Evolutionary conservation across 2,888 invertebrate species (phyloP).

Genomic region (Caradrina kadenii): DNA sequence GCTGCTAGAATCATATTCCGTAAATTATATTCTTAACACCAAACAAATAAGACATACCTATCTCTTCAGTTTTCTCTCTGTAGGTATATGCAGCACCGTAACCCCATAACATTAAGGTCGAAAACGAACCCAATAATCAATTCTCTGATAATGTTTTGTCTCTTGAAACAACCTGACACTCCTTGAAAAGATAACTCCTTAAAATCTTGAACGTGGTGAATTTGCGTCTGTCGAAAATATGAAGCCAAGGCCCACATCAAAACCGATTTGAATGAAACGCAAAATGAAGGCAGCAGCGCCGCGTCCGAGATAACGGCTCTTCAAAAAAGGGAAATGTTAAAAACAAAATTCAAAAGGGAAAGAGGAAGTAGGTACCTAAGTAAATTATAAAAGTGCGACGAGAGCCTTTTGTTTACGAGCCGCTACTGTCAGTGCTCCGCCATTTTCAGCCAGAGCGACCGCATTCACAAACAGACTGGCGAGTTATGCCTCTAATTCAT

Average conservation of each 20-base stretch:
- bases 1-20: neutral
- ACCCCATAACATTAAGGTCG: neutral
- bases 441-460: slow-evolving; percentile 70
- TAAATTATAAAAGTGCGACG: slow-evolving; percentile 85
- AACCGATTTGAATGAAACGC: slow-evolving; percentile 80
- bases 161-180: slow-evolving; percentile 33
- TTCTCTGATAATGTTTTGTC: slow-evolving; percentile 8
- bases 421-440: slow-evolving; percentile 74
- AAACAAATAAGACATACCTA: too few relatives aligned
- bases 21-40: too few relatives aligned
- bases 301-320: slow-evolving; percentile 82
- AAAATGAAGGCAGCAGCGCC: slow-evolving; percentile 78
- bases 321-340: slow-evolving; percentile 83
- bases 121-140: neutral
- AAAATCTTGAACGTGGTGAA: slow-evolving; percentile 62
- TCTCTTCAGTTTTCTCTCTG: too few relatives aligned
- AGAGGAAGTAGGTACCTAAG: slow-evolving; percentile 80
- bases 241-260: slow-evolving; percentile 75
- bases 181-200: slow-evolving; percentile 49
- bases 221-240: slow-evolving; percentile 72
- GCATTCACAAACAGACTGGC: slow-evolving; percentile 74
- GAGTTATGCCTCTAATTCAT: slow-evolving; percentile 70
- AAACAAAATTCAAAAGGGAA: slow-evolving; percentile 85
- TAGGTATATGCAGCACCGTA: neutral
- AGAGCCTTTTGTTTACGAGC: slow-evolving; percentile 81